Conservation (phyloP, 2,888 invertebrate genomes). For the Parapristionchus giblindavisi region DNA sequence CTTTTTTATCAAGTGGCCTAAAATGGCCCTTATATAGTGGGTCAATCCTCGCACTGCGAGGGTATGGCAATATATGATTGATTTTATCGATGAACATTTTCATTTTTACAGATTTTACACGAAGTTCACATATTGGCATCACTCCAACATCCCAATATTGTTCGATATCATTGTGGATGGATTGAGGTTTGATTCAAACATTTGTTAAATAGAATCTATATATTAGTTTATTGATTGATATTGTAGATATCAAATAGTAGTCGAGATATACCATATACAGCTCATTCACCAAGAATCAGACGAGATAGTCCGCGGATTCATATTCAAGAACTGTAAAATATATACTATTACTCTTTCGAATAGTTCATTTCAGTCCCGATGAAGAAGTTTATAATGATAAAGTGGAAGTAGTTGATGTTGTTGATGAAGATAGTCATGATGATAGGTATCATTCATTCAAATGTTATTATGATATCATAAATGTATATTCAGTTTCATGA, state of each 20-base stretch:
- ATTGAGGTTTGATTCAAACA: constrained; percentile 11
- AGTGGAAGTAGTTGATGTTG: too few relatives aligned
- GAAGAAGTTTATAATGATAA: too few relatives aligned
- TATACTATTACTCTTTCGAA: not conserved
- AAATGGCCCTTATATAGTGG: too few relatives aligned
- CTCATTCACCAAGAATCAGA: constrained; percentile 21
- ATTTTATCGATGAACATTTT: not conserved
- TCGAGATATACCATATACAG: too few relatives aligned
- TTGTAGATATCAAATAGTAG: not conserved
- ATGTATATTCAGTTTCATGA: too few relatives aligned
- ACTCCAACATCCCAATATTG: constrained; percentile 29
- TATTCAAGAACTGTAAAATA: constrained; percentile 25
- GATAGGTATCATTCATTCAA: too few relatives aligned
- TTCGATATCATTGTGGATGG: constrained; percentile 35
- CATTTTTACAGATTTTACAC: constrained; percentile 16
- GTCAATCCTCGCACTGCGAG: too few relatives aligned
- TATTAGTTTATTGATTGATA: not conserved
- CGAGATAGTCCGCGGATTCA: constrained; percentile 19
- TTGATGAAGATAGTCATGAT: too few relatives aligned
- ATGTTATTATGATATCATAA: too few relatives aligned
- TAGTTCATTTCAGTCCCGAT: not conserved
- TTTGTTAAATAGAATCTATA: not conserved
- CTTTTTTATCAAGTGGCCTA: too few relatives aligned
- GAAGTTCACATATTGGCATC: constrained; percentile 32
- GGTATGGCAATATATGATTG: not conserved